phyloP scores from a whole-genome alignment of 2,113 vertebrate genomes.

The Gobius niger region DNA sequence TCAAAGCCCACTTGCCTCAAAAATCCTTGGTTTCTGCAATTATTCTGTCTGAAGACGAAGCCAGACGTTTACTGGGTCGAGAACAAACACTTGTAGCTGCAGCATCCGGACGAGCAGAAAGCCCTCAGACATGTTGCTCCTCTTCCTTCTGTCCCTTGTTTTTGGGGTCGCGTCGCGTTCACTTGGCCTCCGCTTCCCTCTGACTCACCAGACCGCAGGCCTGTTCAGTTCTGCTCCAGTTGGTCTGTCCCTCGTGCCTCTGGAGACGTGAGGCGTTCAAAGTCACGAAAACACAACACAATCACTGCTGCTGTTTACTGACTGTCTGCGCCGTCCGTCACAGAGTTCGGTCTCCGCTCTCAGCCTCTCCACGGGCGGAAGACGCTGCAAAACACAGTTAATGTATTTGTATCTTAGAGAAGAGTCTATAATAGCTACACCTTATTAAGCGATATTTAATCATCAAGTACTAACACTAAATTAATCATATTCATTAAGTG shows the following conservation, averaged over 20 bases:
- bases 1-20: no score
- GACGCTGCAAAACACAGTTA: no score
- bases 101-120: constrained; percentile 6
- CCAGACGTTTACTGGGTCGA: not conserved
- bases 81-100: not conserved
- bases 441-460: no score
- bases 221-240: constrained; percentile 65
- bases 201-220: constrained; percentile 56
- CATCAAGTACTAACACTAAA: no score
- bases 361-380: not conserved
- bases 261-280: constrained; percentile 37
- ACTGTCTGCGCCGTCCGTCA: not conserved
- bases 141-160: constrained; percentile 15
- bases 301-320: not conserved
- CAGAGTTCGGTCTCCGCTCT: not conserved
- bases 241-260: constrained; percentile 44
- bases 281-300: constrained; percentile 12
- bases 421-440: no score
- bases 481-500: no score
- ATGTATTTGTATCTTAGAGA: no score
- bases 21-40: not conserved
- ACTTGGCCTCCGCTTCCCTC: constrained; percentile 38
- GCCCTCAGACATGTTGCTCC: not conserved
- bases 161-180: constrained; percentile 21
- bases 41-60: not conserved